Evolutionary conservation across 2,888 invertebrate species (phyloP).

Genomic region (Leptinotarsa rubiginosa): DNA sequence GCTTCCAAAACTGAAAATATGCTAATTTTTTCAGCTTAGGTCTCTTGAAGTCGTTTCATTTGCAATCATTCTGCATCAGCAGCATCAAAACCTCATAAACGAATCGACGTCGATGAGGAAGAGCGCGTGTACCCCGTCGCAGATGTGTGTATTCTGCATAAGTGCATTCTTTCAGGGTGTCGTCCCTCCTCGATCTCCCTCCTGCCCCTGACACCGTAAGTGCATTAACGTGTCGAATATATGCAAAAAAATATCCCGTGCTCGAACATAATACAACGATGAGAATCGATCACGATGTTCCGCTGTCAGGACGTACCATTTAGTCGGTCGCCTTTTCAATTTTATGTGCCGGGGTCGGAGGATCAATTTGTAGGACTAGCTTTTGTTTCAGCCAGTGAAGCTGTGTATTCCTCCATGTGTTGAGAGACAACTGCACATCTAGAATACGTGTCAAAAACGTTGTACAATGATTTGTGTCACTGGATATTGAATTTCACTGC

Average conservation of each 20-base stretch:
- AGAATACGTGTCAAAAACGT: too few relatives aligned
- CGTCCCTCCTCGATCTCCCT: conserved; percentile 54
- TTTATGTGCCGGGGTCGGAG: conserved; percentile 5
- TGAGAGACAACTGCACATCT: too few relatives aligned
- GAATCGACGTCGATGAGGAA: conserved; percentile 17
- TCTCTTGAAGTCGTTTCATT: too few relatives aligned
- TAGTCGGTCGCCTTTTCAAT: conserved; percentile 26
- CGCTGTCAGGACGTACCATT: conserved; percentile 46
- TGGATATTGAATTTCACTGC: too few relatives aligned
- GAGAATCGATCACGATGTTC: conserved; percentile 63
- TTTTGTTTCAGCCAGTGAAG: not conserved
- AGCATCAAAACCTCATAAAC: not conserved
- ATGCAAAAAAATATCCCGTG: conserved; percentile 64
- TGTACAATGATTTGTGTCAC: too few relatives aligned
- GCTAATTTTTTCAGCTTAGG: too few relatives aligned
- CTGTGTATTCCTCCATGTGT: too few relatives aligned
- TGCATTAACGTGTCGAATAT: conserved; percentile 67
- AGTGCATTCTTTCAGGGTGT: conserved; percentile 66
- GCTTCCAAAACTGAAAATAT: too few relatives aligned
- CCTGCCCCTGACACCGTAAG: conserved; percentile 64
- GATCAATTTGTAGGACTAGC: not conserved
- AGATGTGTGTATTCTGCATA: conserved; percentile 54
- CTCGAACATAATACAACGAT: conserved; percentile 63
- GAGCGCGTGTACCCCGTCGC: conserved; percentile 54
- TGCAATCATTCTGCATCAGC: not conserved